Base-by-base conservation (phyloP, 2,797 vertebrate genomes). In the Gouania willdenowi region DNA sequence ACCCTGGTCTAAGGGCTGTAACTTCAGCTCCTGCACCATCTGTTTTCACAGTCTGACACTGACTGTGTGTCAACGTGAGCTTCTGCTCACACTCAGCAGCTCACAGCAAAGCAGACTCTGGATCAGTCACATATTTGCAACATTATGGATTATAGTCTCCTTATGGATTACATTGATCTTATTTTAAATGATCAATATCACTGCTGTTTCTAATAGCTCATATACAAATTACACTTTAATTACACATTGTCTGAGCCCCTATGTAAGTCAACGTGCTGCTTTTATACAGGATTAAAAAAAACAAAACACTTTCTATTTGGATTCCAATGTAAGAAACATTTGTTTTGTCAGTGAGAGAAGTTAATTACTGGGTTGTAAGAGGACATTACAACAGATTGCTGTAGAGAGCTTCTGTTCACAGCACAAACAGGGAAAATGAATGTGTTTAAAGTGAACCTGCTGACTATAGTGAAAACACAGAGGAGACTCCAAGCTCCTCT, bases 221-320 rank as follows among this genome's bases (percentile, higher is more conserved):
- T 37, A 72, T 67, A 63, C 42, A 55, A 64, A 78, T 81, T 81
- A 78, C 78, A 79, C 71, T 59, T 71, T 59, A 75, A 56, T 77
- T 80, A 81, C 59, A 64, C 65, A 48, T 78, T 53, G 68, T 58
- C 70, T 48, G 41, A 52, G 59, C 60, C 52, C 59, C 66, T 53
- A 34, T 38, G 41, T 61, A 62, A 17, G 45, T 19, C 41, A 14
- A 13, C 19, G 31, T 27, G 51, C 34, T 52, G 12, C 48, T 53
- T 37, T 38, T 58, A 44, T 64, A 49, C 33, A n/a, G n/a, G n/a
- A n/a, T 71, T 64, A 31, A 65, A 63, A 72, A 63, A 75, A 75
- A 63, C 13, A 76, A 72, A 74, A 68, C 64, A 35, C 41, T 60
- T 59, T 48, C 46, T 61, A 45, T 66, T 79, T 65, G 60, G 45